Conservation (phyloP, 2,797 vertebrate species). For the Manis crassicaudata region DNA sequence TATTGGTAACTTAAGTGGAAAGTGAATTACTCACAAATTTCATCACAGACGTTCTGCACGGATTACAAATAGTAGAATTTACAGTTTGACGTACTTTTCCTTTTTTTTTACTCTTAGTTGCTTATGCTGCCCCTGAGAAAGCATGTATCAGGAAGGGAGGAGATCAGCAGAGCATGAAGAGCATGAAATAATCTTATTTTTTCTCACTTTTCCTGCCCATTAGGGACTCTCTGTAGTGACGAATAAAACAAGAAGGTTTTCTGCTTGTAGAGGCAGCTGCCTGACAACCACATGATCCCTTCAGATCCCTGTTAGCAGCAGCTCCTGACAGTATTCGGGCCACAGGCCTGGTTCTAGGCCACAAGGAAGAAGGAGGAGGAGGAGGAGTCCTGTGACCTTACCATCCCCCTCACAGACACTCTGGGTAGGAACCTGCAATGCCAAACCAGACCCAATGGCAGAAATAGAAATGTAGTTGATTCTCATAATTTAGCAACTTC, state of each 20-base stretch:
- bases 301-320: not conserved
- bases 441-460: not conserved
- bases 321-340: slow-evolving; percentile 7
- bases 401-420: not conserved
- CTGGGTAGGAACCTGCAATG: not conserved
- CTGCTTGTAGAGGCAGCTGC: slow-evolving; percentile 79
- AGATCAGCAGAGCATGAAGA: not conserved
- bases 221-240: slow-evolving; percentile 62
- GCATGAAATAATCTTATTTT: slow-evolving; percentile 61
- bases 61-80: slow-evolving; percentile 60
- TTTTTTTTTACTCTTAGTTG: not conserved
- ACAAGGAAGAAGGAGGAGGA: slow-evolving; percentile 41
- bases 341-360: not conserved
- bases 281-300: not conserved
- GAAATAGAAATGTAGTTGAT: not conserved
- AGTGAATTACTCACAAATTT: slow-evolving; percentile 72
- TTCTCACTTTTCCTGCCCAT: slow-evolving; percentile 49
- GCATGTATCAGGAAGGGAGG: not conserved
- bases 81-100: not conserved
- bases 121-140: not conserved
- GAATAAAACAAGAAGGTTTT: slow-evolving; percentile 78
- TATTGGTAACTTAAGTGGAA: slow-evolving; percentile 46
- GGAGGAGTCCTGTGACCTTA: not conserved
- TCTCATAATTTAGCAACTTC: not conserved
- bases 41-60: slow-evolving; percentile 45